phyloP scores from a whole-genome alignment of 2,797 vertebrate genomes.

The Coilia nasus region DNA sequence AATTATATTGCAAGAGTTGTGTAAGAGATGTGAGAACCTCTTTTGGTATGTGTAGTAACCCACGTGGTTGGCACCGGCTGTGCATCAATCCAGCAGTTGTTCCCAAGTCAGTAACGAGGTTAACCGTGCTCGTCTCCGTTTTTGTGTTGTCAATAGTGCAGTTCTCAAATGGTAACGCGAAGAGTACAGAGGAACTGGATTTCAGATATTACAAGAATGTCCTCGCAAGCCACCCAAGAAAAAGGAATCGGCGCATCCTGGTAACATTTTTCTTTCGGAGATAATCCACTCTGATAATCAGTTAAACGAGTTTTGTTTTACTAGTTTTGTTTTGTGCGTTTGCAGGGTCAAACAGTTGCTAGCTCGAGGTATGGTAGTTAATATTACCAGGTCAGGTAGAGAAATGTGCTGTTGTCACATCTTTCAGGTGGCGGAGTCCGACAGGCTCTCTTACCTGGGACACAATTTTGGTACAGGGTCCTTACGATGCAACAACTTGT shows the following conservation, averaged over 20 bases:
- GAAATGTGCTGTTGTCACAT: not conserved
- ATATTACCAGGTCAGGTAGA: not conserved
- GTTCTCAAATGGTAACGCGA: constrained; percentile 87
- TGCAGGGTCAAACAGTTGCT: too few relatives aligned
- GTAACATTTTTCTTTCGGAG: constrained; percentile 59
- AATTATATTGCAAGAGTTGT: not conserved
- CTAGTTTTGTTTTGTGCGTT: too few relatives aligned
- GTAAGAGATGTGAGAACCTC: not conserved
- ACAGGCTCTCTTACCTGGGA: constrained; percentile 87
- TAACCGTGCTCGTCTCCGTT: not conserved
- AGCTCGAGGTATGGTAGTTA: too few relatives aligned
- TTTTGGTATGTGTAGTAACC: not conserved
- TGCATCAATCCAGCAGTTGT: not conserved
- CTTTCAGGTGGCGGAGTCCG: constrained; percentile 84
- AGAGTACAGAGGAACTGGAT: constrained; percentile 69
- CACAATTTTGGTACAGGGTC: constrained; percentile 80
- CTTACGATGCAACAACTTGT: constrained; percentile 83
- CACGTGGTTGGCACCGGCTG: not conserved
- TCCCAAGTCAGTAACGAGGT: not conserved
- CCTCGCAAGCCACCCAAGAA: constrained; percentile 79
- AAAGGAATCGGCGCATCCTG: constrained; percentile 79
- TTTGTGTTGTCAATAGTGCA: constrained; percentile 73
- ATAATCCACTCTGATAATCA: too few relatives aligned
- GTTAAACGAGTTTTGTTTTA: not conserved
- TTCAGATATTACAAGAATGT: constrained; percentile 78